These are phyloP conservation scores for Brachionus manjavacas DNA, from an alignment of 1,140 invertebrate genomes.

Conservation along the genomic window DNA sequence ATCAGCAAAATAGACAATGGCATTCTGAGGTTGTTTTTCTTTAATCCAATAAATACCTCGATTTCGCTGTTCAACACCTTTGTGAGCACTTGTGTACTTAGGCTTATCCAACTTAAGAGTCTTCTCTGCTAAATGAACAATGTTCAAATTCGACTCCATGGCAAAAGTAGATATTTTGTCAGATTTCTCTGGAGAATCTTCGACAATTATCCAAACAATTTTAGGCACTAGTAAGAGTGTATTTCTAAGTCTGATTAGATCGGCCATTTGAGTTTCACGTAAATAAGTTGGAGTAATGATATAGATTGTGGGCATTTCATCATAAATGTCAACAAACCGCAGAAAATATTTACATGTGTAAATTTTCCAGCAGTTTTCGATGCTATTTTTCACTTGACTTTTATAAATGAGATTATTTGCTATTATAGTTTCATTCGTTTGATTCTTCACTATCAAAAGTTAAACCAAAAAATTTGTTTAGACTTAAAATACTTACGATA, in stretches of 20 bases:
- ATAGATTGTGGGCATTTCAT: slow-evolving; percentile 45
- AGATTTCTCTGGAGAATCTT: slow-evolving; percentile 51
- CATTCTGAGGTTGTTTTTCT: slow-evolving; percentile 61
- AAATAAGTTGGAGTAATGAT: slow-evolving; percentile 84
- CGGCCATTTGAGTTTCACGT: slow-evolving; percentile 79
- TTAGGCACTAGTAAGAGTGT: slow-evolving; percentile 69
- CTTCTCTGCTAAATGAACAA: slow-evolving; percentile 70
- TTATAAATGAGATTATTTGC: background rate
- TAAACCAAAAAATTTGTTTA: background rate
- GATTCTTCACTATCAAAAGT: background rate
- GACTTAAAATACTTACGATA: background rate
- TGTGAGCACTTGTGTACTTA: slow-evolving; percentile 77
- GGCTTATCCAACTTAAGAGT: slow-evolving; percentile 64
- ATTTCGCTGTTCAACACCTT: slow-evolving; percentile 91
- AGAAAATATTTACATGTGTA: background rate
- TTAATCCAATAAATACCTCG: slow-evolving; percentile 78
- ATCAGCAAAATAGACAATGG: slow-evolving; percentile 93
- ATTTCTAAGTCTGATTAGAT: slow-evolving; percentile 79
- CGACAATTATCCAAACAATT: background rate
- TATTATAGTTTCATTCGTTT: background rate
- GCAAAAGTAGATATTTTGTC: slow-evolving; percentile 88
- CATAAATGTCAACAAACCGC: background rate
- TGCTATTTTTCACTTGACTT: background rate
- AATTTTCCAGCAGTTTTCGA: background rate
- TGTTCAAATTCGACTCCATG: slow-evolving; percentile 72